A percentile compares a stretch with the other conserved stretches of the same genome.
Conservation (phyloP, 1,140 invertebrate species). For the Hyposmocoma kahamanoa region DNA sequence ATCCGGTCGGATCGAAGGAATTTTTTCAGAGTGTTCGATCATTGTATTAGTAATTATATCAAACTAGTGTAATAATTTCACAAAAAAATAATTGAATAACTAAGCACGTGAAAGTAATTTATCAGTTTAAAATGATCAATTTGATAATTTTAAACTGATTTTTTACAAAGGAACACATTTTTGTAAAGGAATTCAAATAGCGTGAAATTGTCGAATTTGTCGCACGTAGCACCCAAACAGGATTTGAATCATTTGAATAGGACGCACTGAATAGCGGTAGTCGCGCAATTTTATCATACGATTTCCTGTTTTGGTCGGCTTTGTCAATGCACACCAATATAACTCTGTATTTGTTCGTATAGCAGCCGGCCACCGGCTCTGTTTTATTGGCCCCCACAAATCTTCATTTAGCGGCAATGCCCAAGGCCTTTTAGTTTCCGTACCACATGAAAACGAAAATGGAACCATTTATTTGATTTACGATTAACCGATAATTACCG, state of each 20-base stretch:
- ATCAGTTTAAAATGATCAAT: too few species aligned
- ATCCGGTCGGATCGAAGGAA: too few species aligned
- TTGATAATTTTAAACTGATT: too few species aligned
- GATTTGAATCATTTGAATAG: neutral
- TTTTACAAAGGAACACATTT: too few species aligned
- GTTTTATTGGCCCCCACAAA: slow-evolving; percentile 44
- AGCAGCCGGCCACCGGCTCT: neutral
- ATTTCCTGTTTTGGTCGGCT: neutral
- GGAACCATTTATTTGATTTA: slow-evolving; percentile 37
- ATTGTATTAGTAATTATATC: too few species aligned
- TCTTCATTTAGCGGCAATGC: slow-evolving; percentile 45
- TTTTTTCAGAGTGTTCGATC: too few species aligned
- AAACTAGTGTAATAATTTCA: too few species aligned
- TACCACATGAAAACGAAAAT: slow-evolving; percentile 29
- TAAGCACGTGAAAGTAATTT: too few species aligned
- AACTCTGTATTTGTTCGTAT: neutral
- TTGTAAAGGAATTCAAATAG: too few species aligned
- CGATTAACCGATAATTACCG: slow-evolving; percentile 29
- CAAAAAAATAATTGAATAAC: too few species aligned
- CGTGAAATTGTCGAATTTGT: too few species aligned
- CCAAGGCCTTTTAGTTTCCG: slow-evolving; percentile 29
- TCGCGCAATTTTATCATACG: neutral
- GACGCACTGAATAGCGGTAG: neutral
- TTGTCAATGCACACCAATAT: neutral
- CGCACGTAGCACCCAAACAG: too few species aligned